Percentiles rank a stretch among this genome's conserved stretches.
Evolutionary conservation across 2,113 vertebrate genomes (phyloP).

Genomic region (Zapus hudsonius): DNA sequence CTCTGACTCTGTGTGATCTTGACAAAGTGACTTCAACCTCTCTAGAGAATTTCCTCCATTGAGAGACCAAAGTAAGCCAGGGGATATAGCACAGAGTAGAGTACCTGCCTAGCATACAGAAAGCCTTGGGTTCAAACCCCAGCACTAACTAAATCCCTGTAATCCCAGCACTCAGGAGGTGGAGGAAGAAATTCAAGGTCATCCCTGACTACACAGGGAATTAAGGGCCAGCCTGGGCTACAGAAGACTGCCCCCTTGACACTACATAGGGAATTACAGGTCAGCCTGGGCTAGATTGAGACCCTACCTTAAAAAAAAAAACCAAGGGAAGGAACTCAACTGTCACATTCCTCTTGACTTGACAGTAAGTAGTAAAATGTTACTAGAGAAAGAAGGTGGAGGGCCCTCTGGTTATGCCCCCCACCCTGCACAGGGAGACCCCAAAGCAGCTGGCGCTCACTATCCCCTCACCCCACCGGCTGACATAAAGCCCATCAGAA

Average conservation of each 20-base stretch:
- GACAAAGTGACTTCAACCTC: background rate
- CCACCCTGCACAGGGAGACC: background rate
- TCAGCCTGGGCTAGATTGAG: background rate
- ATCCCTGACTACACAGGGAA: too few species aligned
- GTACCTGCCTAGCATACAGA: too few species aligned
- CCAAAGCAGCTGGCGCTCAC: background rate
- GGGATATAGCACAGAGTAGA: too few species aligned
- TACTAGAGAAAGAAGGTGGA: background rate
- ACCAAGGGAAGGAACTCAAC: background rate
- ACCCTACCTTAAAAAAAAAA: background rate
- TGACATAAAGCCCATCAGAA: constrained; percentile 49
- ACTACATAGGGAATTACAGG: background rate
- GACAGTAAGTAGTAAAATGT: background rate
- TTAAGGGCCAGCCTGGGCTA: background rate
- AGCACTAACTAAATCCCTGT: too few species aligned
- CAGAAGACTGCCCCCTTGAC: too few species aligned
- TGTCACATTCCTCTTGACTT: too few species aligned
- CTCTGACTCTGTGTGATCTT: background rate
- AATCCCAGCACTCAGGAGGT: background rate
- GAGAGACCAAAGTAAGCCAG: constrained; percentile 15
- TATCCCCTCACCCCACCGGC: background rate
- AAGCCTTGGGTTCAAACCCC: too few species aligned
- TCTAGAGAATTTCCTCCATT: background rate
- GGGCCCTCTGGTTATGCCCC: background rate
- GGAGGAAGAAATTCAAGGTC: background rate